Percentiles rank a stretch among this genome's conserved stretches.
Evolutionary conservation across 2,888 invertebrate species (phyloP).

Genomic region (Linyphia triangularis): DNA sequence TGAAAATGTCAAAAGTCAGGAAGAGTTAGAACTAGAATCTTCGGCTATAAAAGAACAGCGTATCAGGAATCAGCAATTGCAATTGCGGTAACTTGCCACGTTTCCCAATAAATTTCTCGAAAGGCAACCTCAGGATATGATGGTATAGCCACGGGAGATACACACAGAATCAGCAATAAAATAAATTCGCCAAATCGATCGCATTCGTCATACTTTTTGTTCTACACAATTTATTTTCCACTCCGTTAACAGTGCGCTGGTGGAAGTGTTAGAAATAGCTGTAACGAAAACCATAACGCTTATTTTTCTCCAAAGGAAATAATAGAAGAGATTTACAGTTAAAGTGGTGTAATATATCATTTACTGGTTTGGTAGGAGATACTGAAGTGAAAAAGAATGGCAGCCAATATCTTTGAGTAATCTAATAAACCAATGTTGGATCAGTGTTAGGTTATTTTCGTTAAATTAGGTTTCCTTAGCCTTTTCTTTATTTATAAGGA

Average conservation of each 20-base stretch:
- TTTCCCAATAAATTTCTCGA: slow-evolving; percentile 22
- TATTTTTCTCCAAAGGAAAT: not conserved
- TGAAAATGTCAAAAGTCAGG: slow-evolving; percentile 27
- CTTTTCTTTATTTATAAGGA: no score
- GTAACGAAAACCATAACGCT: not conserved
- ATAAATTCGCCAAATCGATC: slow-evolving; percentile 32
- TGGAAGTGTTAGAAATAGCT: not conserved
- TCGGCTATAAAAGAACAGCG: not conserved
- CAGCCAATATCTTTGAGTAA: no score
- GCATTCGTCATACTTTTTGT: slow-evolving; percentile 34
- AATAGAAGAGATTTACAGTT: not conserved
- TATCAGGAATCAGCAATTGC: slow-evolving; percentile 27
- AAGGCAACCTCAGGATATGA: no score
- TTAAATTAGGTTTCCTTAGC: no score
- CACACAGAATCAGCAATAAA: slow-evolving; percentile 2
- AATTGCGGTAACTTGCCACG: slow-evolving; percentile 9
- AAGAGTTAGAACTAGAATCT: not conserved
- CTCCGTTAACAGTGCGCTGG: not conserved
- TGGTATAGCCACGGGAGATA: not conserved
- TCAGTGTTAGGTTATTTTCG: no score
- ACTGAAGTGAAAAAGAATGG: no score
- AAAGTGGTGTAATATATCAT: not conserved
- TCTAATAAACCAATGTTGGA: no score
- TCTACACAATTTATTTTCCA: slow-evolving; percentile 28
- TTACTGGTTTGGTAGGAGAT: no score